Evolutionary conservation across 2,888 invertebrate genomes (phyloP), one percentile per base, ranked within the genome.

Genomic region (Pherbina coryleti): DNA sequence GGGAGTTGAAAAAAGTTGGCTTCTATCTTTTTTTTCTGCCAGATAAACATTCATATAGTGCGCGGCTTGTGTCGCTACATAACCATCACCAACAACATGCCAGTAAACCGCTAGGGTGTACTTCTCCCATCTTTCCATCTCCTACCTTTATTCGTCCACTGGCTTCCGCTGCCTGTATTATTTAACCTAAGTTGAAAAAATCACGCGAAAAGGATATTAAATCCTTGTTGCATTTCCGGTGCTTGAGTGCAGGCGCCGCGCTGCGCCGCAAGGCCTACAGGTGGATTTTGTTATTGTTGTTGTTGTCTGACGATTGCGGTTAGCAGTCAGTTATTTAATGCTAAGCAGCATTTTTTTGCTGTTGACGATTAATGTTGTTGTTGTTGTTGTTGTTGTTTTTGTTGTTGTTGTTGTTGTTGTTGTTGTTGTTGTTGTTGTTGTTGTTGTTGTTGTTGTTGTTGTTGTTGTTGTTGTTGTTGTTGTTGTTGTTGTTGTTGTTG

Each of bases 131-230:
- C 9, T n/a, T 17, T 5, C 17, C 9, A n/a, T 2, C 51, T 14
- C 55, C 57, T 19, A 4, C 57, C 22, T 11, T 25, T 25, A 9
- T 57, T 14, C 57, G 57, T 19, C 57, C 57, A 55, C 9, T 22
- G 19, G 22, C 19, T 55, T 55, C 55, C 55, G 55, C 55, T 55
- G 22, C 62, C 31, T 55, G 55, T 55, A 19, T 55, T 55, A 31
- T 37, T 66, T 67, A 34, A 49, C 31, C 55, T 55, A 57, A 72
- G 53, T 79, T 75, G 74, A 75, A 72, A 75, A 72, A 72, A 80
- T 78, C 80, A 80, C 80, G 80, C 80, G 75, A 80, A 75, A 77
- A 75, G 77, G 67, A 72, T 77, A 80, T 78, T 78, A 78, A 78
- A 77, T 78, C 64, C 77, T 80, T 78, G 78, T 78, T 80, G 77